Conservation (phyloP, 2,113 vertebrate species). For the Xenopus laevis region DNA sequence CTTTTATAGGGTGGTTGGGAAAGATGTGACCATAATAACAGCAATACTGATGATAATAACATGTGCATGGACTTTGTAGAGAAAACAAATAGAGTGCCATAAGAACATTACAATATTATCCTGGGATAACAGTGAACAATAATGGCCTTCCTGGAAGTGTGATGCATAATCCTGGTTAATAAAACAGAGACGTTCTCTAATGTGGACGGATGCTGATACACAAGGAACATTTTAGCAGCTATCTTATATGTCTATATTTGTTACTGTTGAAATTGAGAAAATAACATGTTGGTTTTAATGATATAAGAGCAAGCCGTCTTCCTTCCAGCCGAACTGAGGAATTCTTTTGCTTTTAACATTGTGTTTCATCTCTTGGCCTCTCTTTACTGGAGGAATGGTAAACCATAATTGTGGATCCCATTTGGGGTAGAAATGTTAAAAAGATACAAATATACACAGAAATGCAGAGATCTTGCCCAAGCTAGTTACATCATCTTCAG, state of each 20-base stretch:
- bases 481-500: conserved; percentile 61
- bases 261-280: conserved; percentile 58
- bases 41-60: conserved; percentile 31
- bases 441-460: conserved; percentile 46
- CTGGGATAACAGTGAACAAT: conserved; percentile 40
- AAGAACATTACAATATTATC: conserved; percentile 37
- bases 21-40: conserved; percentile 47
- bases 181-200: conserved; percentile 41
- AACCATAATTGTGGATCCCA: conserved; percentile 64
- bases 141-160: conserved; percentile 24
- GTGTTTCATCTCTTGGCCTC: conserved; percentile 63
- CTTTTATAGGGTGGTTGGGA: conserved; percentile 41
- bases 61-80: conserved; percentile 13
- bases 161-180: conserved; percentile 44
- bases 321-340: conserved; percentile 57
- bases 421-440: conserved; percentile 55
- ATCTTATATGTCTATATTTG: conserved; percentile 51
- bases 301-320: conserved; percentile 56
- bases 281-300: conserved; percentile 61
- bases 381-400: conserved; percentile 64
- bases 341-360: conserved; percentile 55
- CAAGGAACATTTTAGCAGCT: conserved; percentile 47
- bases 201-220: conserved; percentile 46
- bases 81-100: background rate
- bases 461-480: conserved; percentile 51